phyloP scores from a whole-genome alignment of 2,797 vertebrate species.

The Anisognathus igniventris region DNA sequence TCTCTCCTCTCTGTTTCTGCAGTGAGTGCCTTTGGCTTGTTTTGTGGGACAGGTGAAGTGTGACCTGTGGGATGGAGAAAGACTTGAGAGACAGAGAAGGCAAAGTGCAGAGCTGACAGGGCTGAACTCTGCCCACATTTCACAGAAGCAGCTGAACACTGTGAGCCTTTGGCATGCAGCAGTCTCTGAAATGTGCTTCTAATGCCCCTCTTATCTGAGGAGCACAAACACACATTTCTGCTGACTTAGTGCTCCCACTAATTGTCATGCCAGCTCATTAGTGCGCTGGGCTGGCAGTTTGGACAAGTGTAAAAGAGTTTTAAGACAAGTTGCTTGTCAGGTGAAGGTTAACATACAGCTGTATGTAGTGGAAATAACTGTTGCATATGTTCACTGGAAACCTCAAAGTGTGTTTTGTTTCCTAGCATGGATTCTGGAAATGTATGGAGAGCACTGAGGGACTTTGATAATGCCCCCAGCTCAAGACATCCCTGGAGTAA shows the following conservation, averaged over 20 bases:
- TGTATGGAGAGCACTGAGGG: conserved; percentile 63
- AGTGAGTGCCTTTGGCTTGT: neutral
- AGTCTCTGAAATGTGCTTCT: neutral
- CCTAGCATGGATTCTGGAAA: conserved; percentile 52
- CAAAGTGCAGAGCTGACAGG: neutral
- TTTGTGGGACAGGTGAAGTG: neutral
- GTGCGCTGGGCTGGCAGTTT: neutral
- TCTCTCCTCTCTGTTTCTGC: neutral
- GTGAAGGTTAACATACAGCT: neutral
- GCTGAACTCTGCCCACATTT: neutral
- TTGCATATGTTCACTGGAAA: neutral
- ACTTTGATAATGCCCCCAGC: neutral
- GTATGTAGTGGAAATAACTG: neutral
- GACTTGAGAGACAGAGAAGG: neutral
- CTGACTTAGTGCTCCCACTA: neutral
- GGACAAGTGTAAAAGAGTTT: neutral
- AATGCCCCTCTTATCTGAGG: neutral
- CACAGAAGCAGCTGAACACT: neutral
- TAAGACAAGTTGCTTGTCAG: neutral
- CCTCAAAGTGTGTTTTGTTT: neutral
- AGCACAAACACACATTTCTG: neutral
- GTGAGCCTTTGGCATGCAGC: neutral
- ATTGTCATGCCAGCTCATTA: neutral
- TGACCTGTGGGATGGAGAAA: neutral
- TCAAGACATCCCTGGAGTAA: conserved; percentile 41